Percentiles rank a stretch among this genome's conserved stretches.
Evolutionary conservation across 1,140 invertebrate genomes (phyloP).

Genomic region (Helicoverpa zea): DNA sequence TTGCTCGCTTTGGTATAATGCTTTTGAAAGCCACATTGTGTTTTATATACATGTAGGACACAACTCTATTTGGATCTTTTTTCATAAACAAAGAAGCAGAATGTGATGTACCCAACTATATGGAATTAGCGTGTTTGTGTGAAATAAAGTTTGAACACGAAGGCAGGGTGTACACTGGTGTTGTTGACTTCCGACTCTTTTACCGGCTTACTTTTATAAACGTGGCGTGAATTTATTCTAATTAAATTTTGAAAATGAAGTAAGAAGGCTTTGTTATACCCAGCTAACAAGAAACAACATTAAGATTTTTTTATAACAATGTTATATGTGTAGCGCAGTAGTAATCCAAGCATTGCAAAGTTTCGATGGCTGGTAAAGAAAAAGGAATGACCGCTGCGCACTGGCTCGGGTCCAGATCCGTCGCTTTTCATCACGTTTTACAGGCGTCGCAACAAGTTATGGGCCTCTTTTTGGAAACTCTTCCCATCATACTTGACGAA

Average conservation of each 20-base stretch:
- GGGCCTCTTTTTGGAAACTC: conserved; percentile 55
- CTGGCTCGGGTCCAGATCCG: conserved; percentile 62
- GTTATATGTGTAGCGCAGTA: conserved; percentile 16
- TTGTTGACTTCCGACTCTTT: conserved; percentile 10
- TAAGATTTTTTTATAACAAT: neutral
- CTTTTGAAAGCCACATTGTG: conserved; percentile 72
- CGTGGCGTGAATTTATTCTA: conserved; percentile 15
- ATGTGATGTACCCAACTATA: neutral
- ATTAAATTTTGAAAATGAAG: conserved; percentile 19
- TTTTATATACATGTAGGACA: conserved; percentile 57
- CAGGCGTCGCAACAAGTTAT: conserved; percentile 68
- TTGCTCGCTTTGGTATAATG: conserved; percentile 75
- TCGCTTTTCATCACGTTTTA: conserved; percentile 61
- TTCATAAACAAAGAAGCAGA: conserved; percentile 34
- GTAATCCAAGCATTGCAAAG: conserved; percentile 52
- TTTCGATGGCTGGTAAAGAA: conserved; percentile 56
- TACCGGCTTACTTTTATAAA: conserved; percentile 10
- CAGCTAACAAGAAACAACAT: neutral
- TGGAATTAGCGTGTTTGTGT: conserved; percentile 31
- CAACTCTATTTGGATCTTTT: conserved; percentile 54
- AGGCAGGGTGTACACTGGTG: conserved; percentile 4
- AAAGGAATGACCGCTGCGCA: conserved; percentile 57
- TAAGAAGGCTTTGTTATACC: neutral
- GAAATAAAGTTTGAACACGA: conserved; percentile 29
- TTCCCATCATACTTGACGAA: conserved; percentile 27